Base-by-base conservation (phyloP, 2,113 vertebrate species). In the Tyto alba region DNA sequence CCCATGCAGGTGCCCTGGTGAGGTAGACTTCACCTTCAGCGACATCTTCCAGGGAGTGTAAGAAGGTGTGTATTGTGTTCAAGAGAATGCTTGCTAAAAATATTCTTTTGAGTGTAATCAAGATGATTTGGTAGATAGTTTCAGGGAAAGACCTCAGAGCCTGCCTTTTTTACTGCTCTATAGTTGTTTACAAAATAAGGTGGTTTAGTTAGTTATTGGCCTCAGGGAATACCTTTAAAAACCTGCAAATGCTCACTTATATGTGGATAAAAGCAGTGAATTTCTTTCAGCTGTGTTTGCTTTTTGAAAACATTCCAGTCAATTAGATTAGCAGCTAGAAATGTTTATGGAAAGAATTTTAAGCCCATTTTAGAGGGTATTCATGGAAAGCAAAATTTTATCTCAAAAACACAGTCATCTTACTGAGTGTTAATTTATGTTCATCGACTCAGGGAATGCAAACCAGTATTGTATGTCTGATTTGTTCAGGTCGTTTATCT, bases 281-380 rank as follows among this genome's bases (percentile, higher is more conserved):
- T 94, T 93, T 85, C 67, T 85, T 94, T 95, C 78, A 85, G 87
- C 45, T 89, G 26, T 50, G 29, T 91, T 95, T 82, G 29, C 84
- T 94, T 91, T 89, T 64, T 74, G 71, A 90, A 91, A 90, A 63
- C 63, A 55, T 95, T 88, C 71, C 79, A 59, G 67, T 85, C 88
- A 69, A 43, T 96, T 88, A 69, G 67, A 85, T 88, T 91, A 91
- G 85, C 1, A 10, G 57, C 67, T 92, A 55, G 62, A 76, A 93
- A 85, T 88, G 74, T 84, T 96, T 73, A 71, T 88, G 67, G 89
- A 84, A 96, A 90, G 29, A 93, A 53, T 93, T 94, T 91, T 43
- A 85, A 96, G 41, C 71, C 77, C 26, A 1, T 94, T 94, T 96
- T 88, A 74, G 72, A 90, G 32, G 21, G 67, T 90, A 30, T 85